Evolutionary conservation across 2,888 invertebrate species (phyloP).

Genomic region (Cryptus viduatorius): DNA sequence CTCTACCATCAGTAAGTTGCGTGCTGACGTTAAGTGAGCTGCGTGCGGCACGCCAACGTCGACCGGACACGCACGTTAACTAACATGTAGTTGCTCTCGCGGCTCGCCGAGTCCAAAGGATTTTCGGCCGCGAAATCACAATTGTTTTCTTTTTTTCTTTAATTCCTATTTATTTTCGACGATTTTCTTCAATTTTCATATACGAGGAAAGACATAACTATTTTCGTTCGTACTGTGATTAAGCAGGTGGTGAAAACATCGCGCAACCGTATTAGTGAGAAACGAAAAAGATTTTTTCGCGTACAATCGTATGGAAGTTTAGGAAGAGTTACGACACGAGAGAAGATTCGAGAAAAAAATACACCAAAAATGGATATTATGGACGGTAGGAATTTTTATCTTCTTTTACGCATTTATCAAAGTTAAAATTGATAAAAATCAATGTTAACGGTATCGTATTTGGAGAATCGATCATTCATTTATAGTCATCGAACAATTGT

Average conservation of each 20-base stretch:
- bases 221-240: neutral
- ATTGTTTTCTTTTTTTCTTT: constrained; percentile 8
- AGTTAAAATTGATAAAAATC: neutral
- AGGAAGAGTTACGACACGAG: neutral
- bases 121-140: constrained; percentile 69
- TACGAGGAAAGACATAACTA: neutral
- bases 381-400: constrained; percentile 73
- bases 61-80: constrained; percentile 46
- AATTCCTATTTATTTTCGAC: neutral
- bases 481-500: neutral
- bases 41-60: constrained; percentile 56
- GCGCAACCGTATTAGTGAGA: neutral
- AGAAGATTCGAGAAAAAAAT: constrained; percentile 3
- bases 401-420: neutral
- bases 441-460: neutral
- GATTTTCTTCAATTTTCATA: neutral
- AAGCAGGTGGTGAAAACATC: constrained; percentile 6
- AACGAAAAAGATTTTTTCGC: neutral
- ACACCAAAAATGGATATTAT: constrained; percentile 75
- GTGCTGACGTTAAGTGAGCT: constrained; percentile 60
- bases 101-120: constrained; percentile 67
- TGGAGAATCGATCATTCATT: neutral
- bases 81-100: constrained; percentile 68
- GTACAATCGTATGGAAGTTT: neutral
- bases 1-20: constrained; percentile 51